These are phyloP conservation scores for Orycteropus afer DNA, from an alignment of 2,113 vertebrate genomes.

Conservation along the genomic window DNA sequence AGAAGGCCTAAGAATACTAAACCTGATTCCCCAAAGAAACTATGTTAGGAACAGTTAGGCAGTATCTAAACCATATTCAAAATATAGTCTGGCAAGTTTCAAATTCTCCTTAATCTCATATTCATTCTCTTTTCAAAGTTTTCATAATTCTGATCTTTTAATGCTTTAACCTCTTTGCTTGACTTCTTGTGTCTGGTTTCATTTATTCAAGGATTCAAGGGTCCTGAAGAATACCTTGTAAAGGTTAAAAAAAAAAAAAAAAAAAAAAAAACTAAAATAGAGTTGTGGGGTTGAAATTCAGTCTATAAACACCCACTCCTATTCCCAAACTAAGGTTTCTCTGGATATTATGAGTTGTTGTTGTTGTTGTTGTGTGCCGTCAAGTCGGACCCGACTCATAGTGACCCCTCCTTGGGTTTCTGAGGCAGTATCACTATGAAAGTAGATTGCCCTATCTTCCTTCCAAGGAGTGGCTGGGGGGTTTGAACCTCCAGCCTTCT, in stretches of 20 bases:
- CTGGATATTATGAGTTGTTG: not conserved
- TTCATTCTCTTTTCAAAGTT: conserved; percentile 14
- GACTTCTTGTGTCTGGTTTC: not conserved
- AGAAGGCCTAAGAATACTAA: not conserved
- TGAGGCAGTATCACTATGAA: too few species aligned
- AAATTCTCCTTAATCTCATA: conserved; percentile 33
- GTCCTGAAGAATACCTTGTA: not conserved
- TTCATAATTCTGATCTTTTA: conserved; percentile 25
- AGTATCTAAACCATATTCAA: conserved; percentile 33
- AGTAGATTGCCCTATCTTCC: too few species aligned
- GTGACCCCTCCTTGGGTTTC: too few species aligned
- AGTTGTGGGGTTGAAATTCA: not conserved
- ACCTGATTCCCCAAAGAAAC: not conserved
- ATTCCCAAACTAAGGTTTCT: conserved; percentile 1
- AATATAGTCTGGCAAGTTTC: not conserved
- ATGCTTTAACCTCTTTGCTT: not conserved
- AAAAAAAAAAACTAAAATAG: too few species aligned
- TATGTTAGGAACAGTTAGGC: not conserved
- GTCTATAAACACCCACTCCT: not conserved
- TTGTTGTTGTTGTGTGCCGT: too few species aligned
- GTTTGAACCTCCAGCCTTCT: too few species aligned
- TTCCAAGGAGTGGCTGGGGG: too few species aligned
- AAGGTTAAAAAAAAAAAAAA: not conserved
- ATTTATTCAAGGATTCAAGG: not conserved
- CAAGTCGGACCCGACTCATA: too few species aligned